Base-by-base conservation (phyloP, 2,113 vertebrate species). In the Vireo altiloquus region DNA sequence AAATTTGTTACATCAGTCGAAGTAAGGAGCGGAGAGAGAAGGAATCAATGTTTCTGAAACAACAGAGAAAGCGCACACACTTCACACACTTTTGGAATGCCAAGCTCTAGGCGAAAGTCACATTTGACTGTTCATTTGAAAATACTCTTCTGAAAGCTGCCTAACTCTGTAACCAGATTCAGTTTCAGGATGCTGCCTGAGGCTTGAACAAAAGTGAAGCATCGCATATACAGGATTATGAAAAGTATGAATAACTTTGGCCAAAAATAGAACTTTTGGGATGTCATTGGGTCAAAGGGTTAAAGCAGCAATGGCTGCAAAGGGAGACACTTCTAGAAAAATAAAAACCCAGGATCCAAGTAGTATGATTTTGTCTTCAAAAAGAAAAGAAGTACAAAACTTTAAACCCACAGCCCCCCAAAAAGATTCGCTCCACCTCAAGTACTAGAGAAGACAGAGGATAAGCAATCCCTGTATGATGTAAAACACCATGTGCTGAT, bases 381-480 rank as follows among this genome's bases (percentile, higher is more conserved):
- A 10, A 46, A 46, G 50, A 31, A 78, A 87, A 64, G 46, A 52
- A 37, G 5, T 37, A 13, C 13, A 6, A 78, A 65, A n/a, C 17
- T 69, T 77, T n/a, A 77, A 82, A 60, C 52, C 4, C 4, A 7
- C 25, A 75, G 8, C 7, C 12, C 28, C 8, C 6, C 18, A 10
- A 49, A 70, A 52, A 3, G n/a, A 14, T 4, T 5, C 2, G 2
- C 5, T 10, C 6, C 13, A 37, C 3, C 4, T 46, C 7, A 37
- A 86, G 50, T 9, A 44, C 24, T 22, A 76, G 44, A 56, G 42
- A 88, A 56, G 37, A 65, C 20, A 71, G 80, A 64, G n/a, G 8
- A 70, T 4, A 18, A 25, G 44, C 28, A 71, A 39, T 33, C 0
- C 15, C 46, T 74, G 16, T 60, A 68, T 39, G 13, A 71, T 27